Percentiles rank a stretch among this genome's conserved stretches.
Evolutionary conservation across 2,113 vertebrate genomes (phyloP).

Genomic region (Mola mola): DNA sequence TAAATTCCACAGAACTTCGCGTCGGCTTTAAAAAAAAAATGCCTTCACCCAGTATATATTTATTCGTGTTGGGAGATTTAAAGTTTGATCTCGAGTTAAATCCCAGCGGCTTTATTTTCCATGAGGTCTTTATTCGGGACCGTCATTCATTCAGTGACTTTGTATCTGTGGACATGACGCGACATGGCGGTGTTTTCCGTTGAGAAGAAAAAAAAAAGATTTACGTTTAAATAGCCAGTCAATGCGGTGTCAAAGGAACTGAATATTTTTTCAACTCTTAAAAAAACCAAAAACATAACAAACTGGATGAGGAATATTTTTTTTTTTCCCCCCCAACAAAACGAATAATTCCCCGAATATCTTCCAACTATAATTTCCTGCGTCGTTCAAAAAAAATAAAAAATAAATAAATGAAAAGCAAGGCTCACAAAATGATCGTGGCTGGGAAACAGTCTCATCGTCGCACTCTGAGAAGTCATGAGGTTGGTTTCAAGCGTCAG

Average conservation of each 20-base stretch:
- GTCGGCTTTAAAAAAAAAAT: not conserved
- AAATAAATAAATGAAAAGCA: too few relatives aligned
- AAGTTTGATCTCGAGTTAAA: not conserved
- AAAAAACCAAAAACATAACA: too few relatives aligned
- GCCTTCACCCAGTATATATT: not conserved
- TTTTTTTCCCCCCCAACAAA: too few relatives aligned
- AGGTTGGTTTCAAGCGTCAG: too few relatives aligned
- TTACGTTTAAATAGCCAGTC: not conserved
- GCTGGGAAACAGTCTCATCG: too few relatives aligned
- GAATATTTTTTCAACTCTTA: too few relatives aligned
- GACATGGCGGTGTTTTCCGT: constrained; percentile 3
- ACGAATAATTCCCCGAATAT: too few relatives aligned
- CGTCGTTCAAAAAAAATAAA: too few relatives aligned
- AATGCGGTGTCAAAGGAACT: not conserved
- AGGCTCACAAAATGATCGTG: too few relatives aligned
- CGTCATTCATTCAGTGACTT: constrained; percentile 21
- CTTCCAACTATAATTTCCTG: too few relatives aligned
- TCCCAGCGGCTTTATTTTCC: constrained; percentile 5
- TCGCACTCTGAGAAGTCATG: too few relatives aligned
- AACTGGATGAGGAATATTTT: too few relatives aligned
- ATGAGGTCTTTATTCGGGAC: constrained; percentile 36
- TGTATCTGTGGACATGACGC: constrained; percentile 7
- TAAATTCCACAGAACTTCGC: not conserved
- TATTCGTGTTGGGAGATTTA: not conserved
- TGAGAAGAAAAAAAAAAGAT: constrained; percentile 10